phyloP scores from a whole-genome alignment of 1,140 invertebrate genomes.

The Pomacea maculata region DNA sequence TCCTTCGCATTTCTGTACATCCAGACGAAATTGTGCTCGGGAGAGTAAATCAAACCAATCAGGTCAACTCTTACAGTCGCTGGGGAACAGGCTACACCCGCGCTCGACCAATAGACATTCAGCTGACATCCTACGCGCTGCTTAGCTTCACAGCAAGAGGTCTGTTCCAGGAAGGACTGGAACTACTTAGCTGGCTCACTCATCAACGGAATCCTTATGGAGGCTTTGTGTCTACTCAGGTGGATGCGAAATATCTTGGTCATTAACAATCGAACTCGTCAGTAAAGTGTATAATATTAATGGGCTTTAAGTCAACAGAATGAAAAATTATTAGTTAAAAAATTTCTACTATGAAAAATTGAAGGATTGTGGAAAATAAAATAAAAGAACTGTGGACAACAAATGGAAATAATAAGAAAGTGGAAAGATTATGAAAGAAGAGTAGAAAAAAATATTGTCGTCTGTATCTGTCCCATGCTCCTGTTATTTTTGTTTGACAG shows the following conservation, averaged over 20 bases:
- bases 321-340: too few relatives aligned
- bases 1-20: too few relatives aligned
- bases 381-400: too few relatives aligned
- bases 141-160: conserved; percentile 68
- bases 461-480: too few relatives aligned
- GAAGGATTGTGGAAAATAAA: too few relatives aligned
- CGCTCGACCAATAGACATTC: conserved; percentile 78
- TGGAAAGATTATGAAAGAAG: too few relatives aligned
- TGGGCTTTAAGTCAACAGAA: too few relatives aligned
- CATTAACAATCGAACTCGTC: too few relatives aligned
- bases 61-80: conserved; percentile 11
- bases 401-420: too few relatives aligned
- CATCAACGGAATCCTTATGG: conserved; percentile 82
- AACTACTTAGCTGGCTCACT: conserved; percentile 86
- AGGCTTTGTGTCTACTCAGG: conserved; percentile 80
- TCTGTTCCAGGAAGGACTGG: conserved; percentile 69
- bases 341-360: too few relatives aligned
- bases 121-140: conserved; percentile 86
- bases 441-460: too few relatives aligned
- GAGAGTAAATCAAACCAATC: conserved; percentile 54
- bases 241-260: conserved; percentile 10
- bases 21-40: conserved; percentile 78
- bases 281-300: too few relatives aligned
- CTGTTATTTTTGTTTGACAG: conserved; percentile 25
- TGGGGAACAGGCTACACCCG: conserved; percentile 45